phyloP scores from a whole-genome alignment of 2,888 invertebrate species.

The Perizoma flavofasciatum region DNA sequence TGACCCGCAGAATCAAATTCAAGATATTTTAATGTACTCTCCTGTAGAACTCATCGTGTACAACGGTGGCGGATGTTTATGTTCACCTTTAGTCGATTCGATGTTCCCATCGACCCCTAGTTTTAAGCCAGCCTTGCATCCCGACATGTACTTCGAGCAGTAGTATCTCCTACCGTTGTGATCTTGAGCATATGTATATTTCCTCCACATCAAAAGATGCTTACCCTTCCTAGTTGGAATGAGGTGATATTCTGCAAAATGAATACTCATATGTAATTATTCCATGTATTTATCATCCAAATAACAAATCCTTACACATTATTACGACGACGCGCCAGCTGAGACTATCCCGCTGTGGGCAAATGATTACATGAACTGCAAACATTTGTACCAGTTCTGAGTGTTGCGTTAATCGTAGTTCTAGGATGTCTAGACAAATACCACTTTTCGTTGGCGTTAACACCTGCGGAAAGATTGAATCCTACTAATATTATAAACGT shows the following conservation, averaged over 20 bases:
- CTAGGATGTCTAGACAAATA: too few species aligned
- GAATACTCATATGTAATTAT: too few species aligned
- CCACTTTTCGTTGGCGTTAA: too few species aligned
- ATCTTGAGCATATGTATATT: constrained; percentile 44
- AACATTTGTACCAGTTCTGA: too few species aligned
- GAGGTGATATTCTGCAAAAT: constrained; percentile 1
- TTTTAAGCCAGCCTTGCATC: constrained; percentile 11
- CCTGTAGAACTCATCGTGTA: constrained; percentile 5
- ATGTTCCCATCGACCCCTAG: constrained; percentile 13
- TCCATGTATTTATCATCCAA: too few species aligned
- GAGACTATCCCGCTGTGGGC: too few species aligned
- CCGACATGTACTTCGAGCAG: constrained; percentile 32
- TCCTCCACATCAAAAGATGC: constrained; percentile 37
- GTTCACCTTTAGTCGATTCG: constrained; percentile 8
- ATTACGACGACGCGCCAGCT: too few species aligned
- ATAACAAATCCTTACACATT: too few species aligned
- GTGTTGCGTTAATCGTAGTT: too few species aligned
- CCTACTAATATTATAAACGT: too few species aligned
- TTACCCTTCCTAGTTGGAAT: background rate
- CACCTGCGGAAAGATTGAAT: too few species aligned
- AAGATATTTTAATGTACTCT: constrained; percentile 3
- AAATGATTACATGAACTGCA: too few species aligned
- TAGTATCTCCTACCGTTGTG: constrained; percentile 39
- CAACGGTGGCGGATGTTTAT: constrained; percentile 19
- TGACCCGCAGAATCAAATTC: background rate